Base-by-base conservation (phyloP, 1,140 invertebrate genomes). In the Argopecten irradians region DNA sequence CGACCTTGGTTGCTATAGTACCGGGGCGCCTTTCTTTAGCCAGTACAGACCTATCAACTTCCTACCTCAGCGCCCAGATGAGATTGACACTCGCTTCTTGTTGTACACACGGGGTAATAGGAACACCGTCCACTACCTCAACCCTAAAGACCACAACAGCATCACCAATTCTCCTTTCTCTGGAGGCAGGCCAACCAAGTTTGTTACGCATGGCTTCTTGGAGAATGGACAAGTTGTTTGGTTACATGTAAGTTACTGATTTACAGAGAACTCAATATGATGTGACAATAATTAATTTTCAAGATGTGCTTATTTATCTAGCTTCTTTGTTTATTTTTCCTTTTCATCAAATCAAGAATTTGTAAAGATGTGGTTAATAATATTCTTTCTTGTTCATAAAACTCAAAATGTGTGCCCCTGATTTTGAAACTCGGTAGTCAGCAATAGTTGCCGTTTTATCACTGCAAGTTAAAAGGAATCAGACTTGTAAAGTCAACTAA, bases 171-270 rank as follows among this genome's bases (percentile, higher is more conserved):
- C 93, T 32, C 87, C 90, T 14, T 94, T 93, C 82, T 86, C 90
- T 34, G 35, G 88, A 0, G 82, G 13, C 14, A 90, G 83, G 82
- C 90, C 91, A 13, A 95, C 93, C 46, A 98, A 98, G 94, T 97
- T 99, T 34, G 98, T 99, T 89, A 98, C 99, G 0, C 98, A 99
- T 93, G 98, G 98, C 5, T 99, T 99, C 93, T 98, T 98, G 0
- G 98, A 98, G 83, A 97, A 97, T 92, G 98, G 98, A 93, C 97
- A 97, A 32, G 89, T 98, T 90, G 97, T 98, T 14, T 99, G 98
- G 98, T 98, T 99, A 89, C 85, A 84, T 82, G 92, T 93, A 89
- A 91, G 91, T 87, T 28, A n/a, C n/a, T 46, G 19, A 13, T 39
- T 39, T 8, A 39, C n/a, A n/a, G n/a, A n/a, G n/a, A n/a, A n/a